Base-by-base conservation (phyloP, 2,797 vertebrate species). In the Tokudaia tokunoshimensis region DNA sequence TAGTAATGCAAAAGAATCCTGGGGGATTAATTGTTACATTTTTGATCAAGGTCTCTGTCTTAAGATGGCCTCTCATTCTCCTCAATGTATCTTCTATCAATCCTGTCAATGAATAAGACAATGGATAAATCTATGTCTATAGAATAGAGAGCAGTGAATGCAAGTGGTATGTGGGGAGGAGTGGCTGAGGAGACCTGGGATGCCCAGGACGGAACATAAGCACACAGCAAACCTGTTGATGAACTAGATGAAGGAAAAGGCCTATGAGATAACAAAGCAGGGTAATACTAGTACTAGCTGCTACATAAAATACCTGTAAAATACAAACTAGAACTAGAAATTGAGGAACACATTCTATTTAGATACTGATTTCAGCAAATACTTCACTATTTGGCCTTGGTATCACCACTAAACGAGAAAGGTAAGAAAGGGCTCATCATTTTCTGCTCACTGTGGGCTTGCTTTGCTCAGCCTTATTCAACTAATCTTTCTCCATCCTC, bases 391-490 rank as follows among this genome's bases (percentile, higher is more conserved):
- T 86, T 86, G 91, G 19, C 19, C 12, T 94, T 95, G 15, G 22
- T 19, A 8, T 70, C 12, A 1, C 34, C 59, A 13, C 41, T 92
- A 67, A 94, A 57, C 17, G 47, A 81, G 17, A 81, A 81, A 61
- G 7, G 6, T 86, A 92, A 89, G 44, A 87, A 74, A 74, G 7
- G 81, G 59, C 0, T 90, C 92, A 93, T 92, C 26, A 61, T 94
- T 94, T 96, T 89, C 61, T 95, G 47, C 47, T 81, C 6, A 0
- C 7, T 84, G 52, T 91, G 79, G 34, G 44, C 88, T 93, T 9
- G 19, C 76, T 14, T 94, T 59, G 44, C 14, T 82, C 41, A 80
- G 67, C 31, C 65, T 91, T 91, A 78, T 79, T 96, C 83, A 94
- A 76, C 86, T 44, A 50, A 41, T 65, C 75, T 83, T 84, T 89